Conservation (phyloP, 1,140 invertebrate genomes). For the Brachionus paranguensis region DNA sequence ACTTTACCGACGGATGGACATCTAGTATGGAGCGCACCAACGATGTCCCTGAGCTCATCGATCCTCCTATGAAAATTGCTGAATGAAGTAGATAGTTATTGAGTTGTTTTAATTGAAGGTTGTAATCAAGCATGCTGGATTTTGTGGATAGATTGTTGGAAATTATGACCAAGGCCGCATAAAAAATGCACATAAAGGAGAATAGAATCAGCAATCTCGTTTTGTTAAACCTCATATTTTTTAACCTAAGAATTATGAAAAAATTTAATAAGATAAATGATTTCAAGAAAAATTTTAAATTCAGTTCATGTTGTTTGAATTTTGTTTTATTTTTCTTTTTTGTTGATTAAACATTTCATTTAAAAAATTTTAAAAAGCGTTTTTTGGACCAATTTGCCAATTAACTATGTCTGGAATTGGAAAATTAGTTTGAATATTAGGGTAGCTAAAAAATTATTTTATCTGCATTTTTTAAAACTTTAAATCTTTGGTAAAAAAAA, state of each 20-base stretch:
- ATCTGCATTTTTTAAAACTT: too few relatives aligned
- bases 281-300: background rate
- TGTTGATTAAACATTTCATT: too few relatives aligned
- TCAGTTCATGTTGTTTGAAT: background rate
- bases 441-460: too few relatives aligned
- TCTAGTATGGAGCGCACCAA: conserved; percentile 95
- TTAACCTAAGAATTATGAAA: background rate
- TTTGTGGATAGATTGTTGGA: background rate
- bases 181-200: background rate
- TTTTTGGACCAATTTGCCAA: too few relatives aligned
- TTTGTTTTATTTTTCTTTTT: background rate
- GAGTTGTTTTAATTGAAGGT: background rate
- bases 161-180: too few relatives aligned
- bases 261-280: background rate
- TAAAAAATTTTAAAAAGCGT: too few relatives aligned
- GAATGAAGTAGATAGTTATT: background rate
- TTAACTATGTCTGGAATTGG: too few relatives aligned
- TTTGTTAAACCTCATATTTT: background rate
- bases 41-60: conserved; percentile 90
- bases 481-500: too few relatives aligned
- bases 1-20: conserved; percentile 93
- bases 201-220: background rate
- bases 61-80: conserved; percentile 64
- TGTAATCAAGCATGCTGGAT: background rate
- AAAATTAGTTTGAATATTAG: too few relatives aligned